Base-by-base conservation (phyloP, 2,113 vertebrate genomes). In the Podarcis raffonei region DNA sequence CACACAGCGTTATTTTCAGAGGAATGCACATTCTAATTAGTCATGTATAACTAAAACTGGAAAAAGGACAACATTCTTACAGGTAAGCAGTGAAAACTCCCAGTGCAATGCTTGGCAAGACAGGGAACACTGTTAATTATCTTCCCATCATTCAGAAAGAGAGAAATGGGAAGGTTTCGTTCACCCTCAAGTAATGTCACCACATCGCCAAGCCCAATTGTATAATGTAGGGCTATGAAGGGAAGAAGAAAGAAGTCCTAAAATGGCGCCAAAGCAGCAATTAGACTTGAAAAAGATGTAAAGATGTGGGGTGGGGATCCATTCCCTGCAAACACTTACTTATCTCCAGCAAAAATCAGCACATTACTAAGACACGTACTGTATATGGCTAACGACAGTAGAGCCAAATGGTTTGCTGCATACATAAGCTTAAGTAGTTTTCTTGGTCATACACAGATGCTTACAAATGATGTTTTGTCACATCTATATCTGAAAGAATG, bases 371-470 rank as follows among this genome's bases (percentile, higher is more conserved):
- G 42, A 8, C 42, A 48, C 42, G 42, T 11, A 48, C 8, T 48
- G 42, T 8, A 42, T 42, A 42, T 1, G 42, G 42, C 42, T 22
- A 75, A 30, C 12, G 42, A 82, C 6, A 42, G n/a, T 4, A 39
- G 59, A 76, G 12, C 59, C 83, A 2, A 27, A 76, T 9, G 35
- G 37, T 66, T 57, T n/a, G 76, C 30, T 7, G 32, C n/a, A n/a
- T 68, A 42, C 23, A n/a, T n/a, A n/a, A n/a, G n/a, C n/a, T n/a
- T n/a, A n/a, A n/a, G n/a, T n/a, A n/a, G 79, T 90, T 89, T 85
- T 90, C 87, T 78, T 87, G 81, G 3, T 30, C 77, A 91, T 74
- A 32, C 84, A 62, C 4, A 75, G 87, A 77, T 69, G 15, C 23
- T 62, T 53, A 16, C 20, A 89, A 68, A 11, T 68, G n/a, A 68